Evolutionary conservation across 2,888 invertebrate genomes (phyloP).

Genomic region (Mongoloraphidia duomilia): DNA sequence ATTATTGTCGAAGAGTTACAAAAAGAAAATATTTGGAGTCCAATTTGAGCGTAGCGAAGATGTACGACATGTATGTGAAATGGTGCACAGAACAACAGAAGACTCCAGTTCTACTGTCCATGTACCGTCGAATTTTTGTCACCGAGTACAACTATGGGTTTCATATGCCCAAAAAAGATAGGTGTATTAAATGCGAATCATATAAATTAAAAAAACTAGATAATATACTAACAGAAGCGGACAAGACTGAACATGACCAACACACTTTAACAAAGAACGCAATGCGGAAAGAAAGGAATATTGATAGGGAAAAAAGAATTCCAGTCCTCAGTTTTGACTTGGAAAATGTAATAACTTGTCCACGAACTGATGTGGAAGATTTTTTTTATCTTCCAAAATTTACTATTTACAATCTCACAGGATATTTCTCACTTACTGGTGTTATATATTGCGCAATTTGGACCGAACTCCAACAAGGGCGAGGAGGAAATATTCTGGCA

Average conservation of each 20-base stretch:
- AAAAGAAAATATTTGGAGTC: slow-evolving; percentile 9
- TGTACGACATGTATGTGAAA: slow-evolving; percentile 9
- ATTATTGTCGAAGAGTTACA: slow-evolving; percentile 8
- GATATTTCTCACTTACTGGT: slow-evolving; percentile 4
- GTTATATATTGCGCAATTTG: slow-evolving; percentile 3
- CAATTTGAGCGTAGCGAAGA: slow-evolving; percentile 7
- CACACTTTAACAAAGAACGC: slow-evolving; percentile 2
- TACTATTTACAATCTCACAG: slow-evolving; percentile 5
- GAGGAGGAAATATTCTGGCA: slow-evolving; percentile 5
- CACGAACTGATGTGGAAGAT: slow-evolving; percentile 6
- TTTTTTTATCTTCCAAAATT: slow-evolving; percentile 7
- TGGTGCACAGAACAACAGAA: neutral
- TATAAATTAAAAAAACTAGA: slow-evolving; percentile 3
- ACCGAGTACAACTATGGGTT: slow-evolving; percentile 8
- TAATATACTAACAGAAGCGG: slow-evolving; percentile 1
- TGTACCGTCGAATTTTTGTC: slow-evolving; percentile 9
- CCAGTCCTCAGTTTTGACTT: too few relatives aligned
- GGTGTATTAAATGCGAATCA: slow-evolving; percentile 8
- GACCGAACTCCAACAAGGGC: slow-evolving; percentile 1
- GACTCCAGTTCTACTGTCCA: slow-evolving; percentile 6
- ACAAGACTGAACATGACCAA: neutral
- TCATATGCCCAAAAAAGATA: slow-evolving; percentile 9
- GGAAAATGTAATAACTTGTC: slow-evolving; percentile 5
- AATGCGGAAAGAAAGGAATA: slow-evolving; percentile 1
- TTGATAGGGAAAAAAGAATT: too few relatives aligned